Evolutionary conservation across 92 coral and sea anemone genomes (phyloP).

Genomic region (Umimayanthus chanpuru): DNA sequence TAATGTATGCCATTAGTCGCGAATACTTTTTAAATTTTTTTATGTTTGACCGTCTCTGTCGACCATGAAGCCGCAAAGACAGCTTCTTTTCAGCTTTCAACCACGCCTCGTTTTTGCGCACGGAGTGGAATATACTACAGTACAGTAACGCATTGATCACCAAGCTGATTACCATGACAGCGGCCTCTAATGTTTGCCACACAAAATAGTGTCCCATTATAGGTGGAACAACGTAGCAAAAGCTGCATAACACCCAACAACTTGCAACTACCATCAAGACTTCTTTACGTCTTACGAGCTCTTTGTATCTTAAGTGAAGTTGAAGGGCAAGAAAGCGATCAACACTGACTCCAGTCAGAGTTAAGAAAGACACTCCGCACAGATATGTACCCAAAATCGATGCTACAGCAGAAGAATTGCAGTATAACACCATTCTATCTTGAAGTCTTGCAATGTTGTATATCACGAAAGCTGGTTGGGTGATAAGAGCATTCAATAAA

Average conservation of each 20-base stretch:
- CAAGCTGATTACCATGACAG: background rate
- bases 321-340: slow-evolving; percentile 22
- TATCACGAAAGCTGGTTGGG: slow-evolving; percentile 30
- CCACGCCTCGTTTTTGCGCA: slow-evolving; percentile 34
- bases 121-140: slow-evolving; percentile 3
- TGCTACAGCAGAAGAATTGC: slow-evolving; percentile 15
- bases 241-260: background rate
- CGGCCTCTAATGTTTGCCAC: slow-evolving; percentile 8
- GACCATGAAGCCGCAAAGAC: slow-evolving; percentile 27
- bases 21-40: background rate
- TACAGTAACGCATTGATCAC: background rate
- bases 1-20: slow-evolving; percentile 21
- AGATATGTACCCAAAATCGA: slow-evolving; percentile 6
- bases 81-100: slow-evolving; percentile 4
- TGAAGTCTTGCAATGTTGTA: slow-evolving; percentile 26
- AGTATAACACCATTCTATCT: background rate
- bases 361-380: slow-evolving; percentile 20
- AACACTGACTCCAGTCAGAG: background rate
- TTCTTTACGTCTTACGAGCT: background rate
- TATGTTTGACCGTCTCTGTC: slow-evolving; percentile 9
- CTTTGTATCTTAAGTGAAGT: slow-evolving; percentile 23
- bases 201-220: slow-evolving; percentile 3
- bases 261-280: slow-evolving; percentile 15
- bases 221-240: slow-evolving; percentile 18
- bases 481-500: slow-evolving; percentile 12